Evolutionary conservation across 2,888 invertebrate genomes (phyloP).

Genomic region (Acleris sparsana): DNA sequence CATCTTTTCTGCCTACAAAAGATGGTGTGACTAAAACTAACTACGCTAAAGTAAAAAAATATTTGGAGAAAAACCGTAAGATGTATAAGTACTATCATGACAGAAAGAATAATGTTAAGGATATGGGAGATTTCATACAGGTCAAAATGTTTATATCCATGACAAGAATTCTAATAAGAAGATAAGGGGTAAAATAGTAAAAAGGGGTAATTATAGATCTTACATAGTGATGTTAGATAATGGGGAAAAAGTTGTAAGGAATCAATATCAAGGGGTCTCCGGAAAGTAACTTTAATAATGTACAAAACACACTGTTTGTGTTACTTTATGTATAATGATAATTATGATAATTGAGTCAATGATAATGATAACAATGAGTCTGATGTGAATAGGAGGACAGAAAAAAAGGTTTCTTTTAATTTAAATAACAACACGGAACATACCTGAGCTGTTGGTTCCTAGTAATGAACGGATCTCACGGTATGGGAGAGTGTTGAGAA

Average conservation of each 20-base stretch:
- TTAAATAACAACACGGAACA: too few species aligned
- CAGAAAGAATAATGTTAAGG: slow-evolving; percentile 15
- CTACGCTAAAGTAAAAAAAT: slow-evolving; percentile 1
- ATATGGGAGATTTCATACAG: slow-evolving; percentile 8
- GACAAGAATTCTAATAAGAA: slow-evolving; percentile 27
- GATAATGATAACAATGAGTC: too few species aligned
- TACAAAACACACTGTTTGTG: too few species aligned
- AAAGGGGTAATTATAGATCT: slow-evolving; percentile 8
- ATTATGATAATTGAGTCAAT: too few species aligned
- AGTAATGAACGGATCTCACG: too few species aligned
- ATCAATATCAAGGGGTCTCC: slow-evolving; percentile 20
- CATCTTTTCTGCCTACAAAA: slow-evolving; percentile 13
- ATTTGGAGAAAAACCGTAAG: slow-evolving; percentile 4
- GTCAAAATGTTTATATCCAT: slow-evolving; percentile 25
- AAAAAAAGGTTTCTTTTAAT: too few species aligned
- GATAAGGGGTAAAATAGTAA: slow-evolving; percentile 15
- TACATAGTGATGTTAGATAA: slow-evolving; percentile 19
- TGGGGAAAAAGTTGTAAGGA: slow-evolving; percentile 21
- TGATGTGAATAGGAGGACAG: too few species aligned
- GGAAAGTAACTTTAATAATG: too few species aligned
- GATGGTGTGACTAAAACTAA: slow-evolving; percentile 4
- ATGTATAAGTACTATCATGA: slow-evolving; percentile 28
- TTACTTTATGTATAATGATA: too few species aligned
- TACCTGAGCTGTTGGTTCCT: too few species aligned
- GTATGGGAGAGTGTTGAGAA: too few species aligned